Base-by-base conservation (phyloP, 2,113 vertebrate genomes). In the Argyrosomus japonicus region DNA sequence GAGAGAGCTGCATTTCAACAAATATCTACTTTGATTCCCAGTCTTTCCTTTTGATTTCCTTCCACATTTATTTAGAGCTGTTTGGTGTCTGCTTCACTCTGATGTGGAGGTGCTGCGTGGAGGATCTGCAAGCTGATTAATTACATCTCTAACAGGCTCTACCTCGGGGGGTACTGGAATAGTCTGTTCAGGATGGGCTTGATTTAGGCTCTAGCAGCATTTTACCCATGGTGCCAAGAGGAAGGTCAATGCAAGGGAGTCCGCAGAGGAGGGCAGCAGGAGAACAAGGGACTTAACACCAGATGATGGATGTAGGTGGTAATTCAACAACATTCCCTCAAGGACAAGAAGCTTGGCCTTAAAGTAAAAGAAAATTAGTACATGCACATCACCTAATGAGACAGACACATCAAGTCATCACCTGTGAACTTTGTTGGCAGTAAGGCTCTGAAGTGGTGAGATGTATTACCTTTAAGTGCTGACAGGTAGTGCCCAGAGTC, bases 41-140 rank as follows among this genome's bases (percentile, higher is more conserved):
- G 43, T 21, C 12, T 71, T 70, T 62, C 64, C 68, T 83, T 83
- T 68, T 63, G 36, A 75, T 54, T 83, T 75, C 15, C 54, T 53
- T 74, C 64, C 75, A 65, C 68, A 76, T 68, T 73, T 75, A 83
- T 23, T 69, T 50, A 15, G 23, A 68, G 51, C 85, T 78, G 72
- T 92, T 87, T 83, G 71, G 73, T 87, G 57, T 51, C 65, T 71
- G 74, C 74, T 76, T 78, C n/a, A 27, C 68, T 83, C 75, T 81
- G 83, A 88, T 89, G 83, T 71, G 70, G n/a, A 72, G 57, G 84
- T 77, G 77, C 78, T 76, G 73, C 67, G 9, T 67, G 62, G 85
- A 83, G 71, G 84, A 90, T 79, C 80, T 77, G 78, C 53, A 68
- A 81, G 69, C 82, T 89, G 87, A 95, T 94, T 94, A 91, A 93